Conservation (phyloP, 1,140 invertebrate genomes). For the Eupristina koningsbergeri region DNA sequence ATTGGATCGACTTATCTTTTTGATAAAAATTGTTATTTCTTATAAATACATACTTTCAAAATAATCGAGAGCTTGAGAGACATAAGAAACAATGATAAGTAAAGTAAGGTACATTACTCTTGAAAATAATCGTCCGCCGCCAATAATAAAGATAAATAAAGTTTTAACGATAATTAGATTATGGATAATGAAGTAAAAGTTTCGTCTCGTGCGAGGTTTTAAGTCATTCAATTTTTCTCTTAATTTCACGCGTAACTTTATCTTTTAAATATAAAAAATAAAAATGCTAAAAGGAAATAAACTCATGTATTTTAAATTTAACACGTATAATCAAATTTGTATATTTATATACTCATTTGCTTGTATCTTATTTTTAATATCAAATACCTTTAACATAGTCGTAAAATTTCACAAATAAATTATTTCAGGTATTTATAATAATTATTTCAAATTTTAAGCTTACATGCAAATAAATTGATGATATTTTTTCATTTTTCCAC, state of each 20-base stretch:
- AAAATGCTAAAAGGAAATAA: not conserved
- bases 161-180: slow-evolving; percentile 7
- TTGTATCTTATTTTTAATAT: not conserved
- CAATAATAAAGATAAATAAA: not conserved
- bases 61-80: not conserved
- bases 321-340: not conserved
- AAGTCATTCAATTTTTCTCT: slow-evolving; percentile 4
- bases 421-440: too few species aligned
- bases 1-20: slow-evolving; percentile 8
- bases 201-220: not conserved
- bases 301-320: not conserved
- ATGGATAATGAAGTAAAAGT: slow-evolving; percentile 2
- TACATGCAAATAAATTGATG: too few species aligned
- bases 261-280: not conserved
- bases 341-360: not conserved
- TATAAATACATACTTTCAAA: not conserved
- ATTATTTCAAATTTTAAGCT: too few species aligned
- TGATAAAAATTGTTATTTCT: slow-evolving; percentile 18
- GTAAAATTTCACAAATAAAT: too few species aligned
- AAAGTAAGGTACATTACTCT: slow-evolving; percentile 9
- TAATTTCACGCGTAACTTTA: not conserved
- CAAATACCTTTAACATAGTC: not conserved
- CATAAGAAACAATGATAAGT: slow-evolving; percentile 1
- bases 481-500: too few species aligned
- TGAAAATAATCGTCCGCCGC: not conserved